Evolutionary conservation across 2,113 vertebrate genomes (phyloP).

Genomic region (Xiphias gladius): DNA sequence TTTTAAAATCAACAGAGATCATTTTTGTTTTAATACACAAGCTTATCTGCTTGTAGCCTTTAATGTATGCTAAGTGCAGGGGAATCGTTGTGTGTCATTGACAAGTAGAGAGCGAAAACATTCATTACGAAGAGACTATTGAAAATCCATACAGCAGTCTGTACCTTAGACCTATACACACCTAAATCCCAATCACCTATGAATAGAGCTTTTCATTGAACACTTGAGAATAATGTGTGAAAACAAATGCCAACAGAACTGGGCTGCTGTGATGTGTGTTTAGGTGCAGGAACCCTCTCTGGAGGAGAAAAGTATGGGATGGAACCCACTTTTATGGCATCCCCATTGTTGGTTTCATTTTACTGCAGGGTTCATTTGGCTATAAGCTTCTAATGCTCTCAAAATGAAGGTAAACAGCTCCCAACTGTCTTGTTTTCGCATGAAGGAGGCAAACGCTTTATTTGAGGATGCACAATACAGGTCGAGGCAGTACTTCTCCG

Average conservation of each 20-base stretch:
- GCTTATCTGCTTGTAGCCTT: conserved; percentile 36
- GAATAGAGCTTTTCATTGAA: conserved; percentile 66
- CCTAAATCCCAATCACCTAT: conserved; percentile 54
- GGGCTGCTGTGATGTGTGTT: conserved; percentile 13
- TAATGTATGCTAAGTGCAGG: conserved; percentile 52
- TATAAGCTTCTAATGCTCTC: conserved; percentile 68
- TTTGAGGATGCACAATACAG: conserved; percentile 36
- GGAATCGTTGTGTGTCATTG: conserved; percentile 55
- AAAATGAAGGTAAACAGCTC: conserved; percentile 76
- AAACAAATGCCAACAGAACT: conserved; percentile 42
- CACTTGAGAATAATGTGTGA: conserved; percentile 46
- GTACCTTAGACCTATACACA: conserved; percentile 47
- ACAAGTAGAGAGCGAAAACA: conserved; percentile 61
- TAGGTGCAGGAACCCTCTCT: conserved; percentile 3
- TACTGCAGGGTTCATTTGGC: conserved; percentile 38
- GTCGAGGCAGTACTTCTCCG: conserved; percentile 8
- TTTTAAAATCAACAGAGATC: conserved; percentile 7
- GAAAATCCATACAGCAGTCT: conserved; percentile 72
- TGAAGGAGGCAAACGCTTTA: conserved; percentile 71
- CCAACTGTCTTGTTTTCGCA: conserved; percentile 59
- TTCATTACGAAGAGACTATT: conserved; percentile 69
- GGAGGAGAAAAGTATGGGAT: conserved; percentile 2
- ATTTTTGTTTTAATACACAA: conserved; percentile 27
- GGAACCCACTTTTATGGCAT: conserved; percentile 27
- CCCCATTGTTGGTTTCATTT: conserved; percentile 66